Conservation (phyloP, 2,113 vertebrate genomes). For the Zosterops lateralis region DNA sequence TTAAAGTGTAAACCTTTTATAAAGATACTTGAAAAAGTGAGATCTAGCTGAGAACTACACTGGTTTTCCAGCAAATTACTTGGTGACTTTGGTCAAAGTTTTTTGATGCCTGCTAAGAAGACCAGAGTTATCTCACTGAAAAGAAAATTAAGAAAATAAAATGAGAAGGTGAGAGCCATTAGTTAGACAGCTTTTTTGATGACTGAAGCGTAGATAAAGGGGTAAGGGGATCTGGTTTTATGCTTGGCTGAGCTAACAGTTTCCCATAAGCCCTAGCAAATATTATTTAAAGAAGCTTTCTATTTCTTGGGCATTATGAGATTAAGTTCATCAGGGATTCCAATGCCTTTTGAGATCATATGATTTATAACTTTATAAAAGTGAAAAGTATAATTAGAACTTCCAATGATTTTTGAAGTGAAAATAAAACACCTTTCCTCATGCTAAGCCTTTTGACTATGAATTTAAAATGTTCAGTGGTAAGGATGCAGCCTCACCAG, state of each 20-base stretch:
- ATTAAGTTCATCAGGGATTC: constrained; percentile 16
- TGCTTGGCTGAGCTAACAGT: not conserved
- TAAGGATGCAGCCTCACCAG: not conserved
- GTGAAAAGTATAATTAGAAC: constrained; percentile 12
- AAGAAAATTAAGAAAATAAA: constrained; percentile 20
- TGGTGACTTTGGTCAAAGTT: not conserved
- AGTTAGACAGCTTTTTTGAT: not conserved
- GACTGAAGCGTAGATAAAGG: not conserved
- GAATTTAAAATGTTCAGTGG: not conserved
- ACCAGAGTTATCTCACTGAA: not conserved
- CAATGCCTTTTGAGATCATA: not conserved
- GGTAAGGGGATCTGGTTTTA: not conserved
- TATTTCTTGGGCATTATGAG: constrained; percentile 6
- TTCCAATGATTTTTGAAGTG: not conserved
- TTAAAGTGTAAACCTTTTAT: not conserved
- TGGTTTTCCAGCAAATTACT: not conserved
- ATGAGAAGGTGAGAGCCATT: not conserved
- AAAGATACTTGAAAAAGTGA: not conserved
- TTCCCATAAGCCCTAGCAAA: not conserved
- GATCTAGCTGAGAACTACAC: not conserved
- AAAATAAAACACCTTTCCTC: not conserved
- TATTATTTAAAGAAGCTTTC: not conserved
- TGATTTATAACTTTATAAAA: not conserved
- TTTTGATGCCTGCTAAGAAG: not conserved
- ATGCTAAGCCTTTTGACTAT: not conserved